phyloP scores from a whole-genome alignment of 2,888 invertebrate species.

The Baccha elongata region DNA sequence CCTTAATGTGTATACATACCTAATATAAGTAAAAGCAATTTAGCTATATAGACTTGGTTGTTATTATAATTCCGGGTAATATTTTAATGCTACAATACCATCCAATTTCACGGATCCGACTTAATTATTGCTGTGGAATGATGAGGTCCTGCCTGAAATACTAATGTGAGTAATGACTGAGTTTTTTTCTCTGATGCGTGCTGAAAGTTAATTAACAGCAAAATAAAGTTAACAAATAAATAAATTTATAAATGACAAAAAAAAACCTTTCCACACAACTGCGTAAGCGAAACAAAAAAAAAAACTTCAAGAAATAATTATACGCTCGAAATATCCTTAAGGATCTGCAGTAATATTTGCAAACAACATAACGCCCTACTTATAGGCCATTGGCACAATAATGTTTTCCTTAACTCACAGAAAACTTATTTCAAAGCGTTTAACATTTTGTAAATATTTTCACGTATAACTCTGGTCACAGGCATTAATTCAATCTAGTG shows the following conservation, averaged over 20 bases:
- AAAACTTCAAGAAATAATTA: background rate
- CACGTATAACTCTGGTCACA: background rate
- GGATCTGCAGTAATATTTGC: background rate
- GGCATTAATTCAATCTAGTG: conserved; percentile 3
- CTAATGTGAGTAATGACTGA: background rate
- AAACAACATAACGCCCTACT: too few relatives aligned
- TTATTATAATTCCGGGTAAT: too few relatives aligned
- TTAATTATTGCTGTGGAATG: background rate
- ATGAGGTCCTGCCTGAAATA: background rate
- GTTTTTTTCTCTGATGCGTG: background rate
- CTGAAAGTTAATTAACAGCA: background rate
- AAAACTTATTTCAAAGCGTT: background rate
- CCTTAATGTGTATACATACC: too few relatives aligned
- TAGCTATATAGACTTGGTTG: too few relatives aligned
- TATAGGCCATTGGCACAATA: too few relatives aligned
- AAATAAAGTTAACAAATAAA: background rate
- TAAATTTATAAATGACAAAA: background rate
- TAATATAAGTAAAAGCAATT: too few relatives aligned
- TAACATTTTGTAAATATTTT: background rate
- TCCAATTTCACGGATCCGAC: background rate
- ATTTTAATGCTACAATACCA: too few relatives aligned
- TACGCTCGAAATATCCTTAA: background rate
- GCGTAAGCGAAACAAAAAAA: background rate
- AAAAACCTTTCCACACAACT: background rate
- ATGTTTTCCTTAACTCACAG: too few relatives aligned